phyloP scores from a whole-genome alignment of 2,797 vertebrate species.

The Mallotus villosus region DNA sequence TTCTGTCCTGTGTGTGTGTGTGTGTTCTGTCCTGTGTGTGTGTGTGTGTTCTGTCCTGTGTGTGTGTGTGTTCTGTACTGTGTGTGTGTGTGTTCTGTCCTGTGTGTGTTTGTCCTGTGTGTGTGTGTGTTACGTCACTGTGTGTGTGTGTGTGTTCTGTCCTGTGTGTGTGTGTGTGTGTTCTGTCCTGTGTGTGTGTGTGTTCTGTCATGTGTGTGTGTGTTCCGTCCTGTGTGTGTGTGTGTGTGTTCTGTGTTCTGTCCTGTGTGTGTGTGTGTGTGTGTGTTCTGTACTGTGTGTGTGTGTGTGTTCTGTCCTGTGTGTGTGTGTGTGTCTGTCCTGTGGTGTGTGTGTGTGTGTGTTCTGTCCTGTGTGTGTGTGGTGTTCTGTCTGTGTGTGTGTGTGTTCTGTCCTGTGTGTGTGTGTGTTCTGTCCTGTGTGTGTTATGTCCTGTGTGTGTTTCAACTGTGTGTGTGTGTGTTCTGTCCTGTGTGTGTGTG shows the following conservation, averaged over 20 bases:
- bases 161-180: constrained; percentile 2
- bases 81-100: not conserved
- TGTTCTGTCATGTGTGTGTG: no score
- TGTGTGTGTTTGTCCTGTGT: no score
- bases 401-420: not conserved
- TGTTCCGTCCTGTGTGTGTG: not conserved
- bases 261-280: not conserved
- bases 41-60: no score
- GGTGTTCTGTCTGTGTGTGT: not conserved
- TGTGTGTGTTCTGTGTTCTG: constrained; percentile 5
- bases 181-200: not conserved
- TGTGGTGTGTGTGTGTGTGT: not conserved
- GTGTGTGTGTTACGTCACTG: not conserved
- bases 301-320: not conserved
- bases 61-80: not conserved
- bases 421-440: not conserved
- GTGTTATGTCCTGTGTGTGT: not conserved
- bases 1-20: not conserved
- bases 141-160: not conserved
- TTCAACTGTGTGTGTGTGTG: not conserved
- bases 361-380: not conserved
- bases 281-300: no score
- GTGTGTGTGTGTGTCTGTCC: not conserved
- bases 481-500: not conserved
- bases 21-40: not conserved